Conservation (phyloP, 1,140 invertebrate genomes). For the Oscheius sp. region DNA sequence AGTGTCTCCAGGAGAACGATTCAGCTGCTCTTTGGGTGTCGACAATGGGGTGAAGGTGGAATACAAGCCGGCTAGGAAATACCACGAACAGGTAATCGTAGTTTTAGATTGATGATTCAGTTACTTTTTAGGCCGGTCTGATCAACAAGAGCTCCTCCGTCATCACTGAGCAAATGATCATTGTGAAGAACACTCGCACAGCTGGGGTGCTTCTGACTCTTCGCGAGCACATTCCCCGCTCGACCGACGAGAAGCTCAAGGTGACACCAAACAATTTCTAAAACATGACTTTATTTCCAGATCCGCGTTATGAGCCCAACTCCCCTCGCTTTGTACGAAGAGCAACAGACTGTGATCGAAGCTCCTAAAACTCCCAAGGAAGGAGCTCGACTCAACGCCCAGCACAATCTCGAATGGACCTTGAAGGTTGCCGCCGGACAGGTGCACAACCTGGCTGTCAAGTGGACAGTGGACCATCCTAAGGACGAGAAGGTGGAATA, state of each 20-base stretch:
- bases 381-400: conserved; percentile 52
- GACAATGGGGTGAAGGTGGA: conserved; percentile 61
- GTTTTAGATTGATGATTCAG: neutral
- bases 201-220: conserved; percentile 54
- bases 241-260: conserved; percentile 63
- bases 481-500: conserved; percentile 48
- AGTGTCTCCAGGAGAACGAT: conserved; percentile 61
- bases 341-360: too few relatives aligned
- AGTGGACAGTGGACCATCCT: conserved; percentile 10
- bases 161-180: conserved; percentile 60
- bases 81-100: conserved; percentile 28
- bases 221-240: conserved; percentile 61
- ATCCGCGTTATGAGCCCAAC: too few relatives aligned
- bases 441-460: conserved; percentile 7
- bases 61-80: conserved; percentile 62
- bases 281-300: conserved; percentile 14
- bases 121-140: conserved; percentile 43
- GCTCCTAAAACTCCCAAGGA: too few relatives aligned
- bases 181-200: conserved; percentile 61
- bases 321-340: conserved; percentile 3
- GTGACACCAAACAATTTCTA: conserved; percentile 41
- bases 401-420: conserved; percentile 62
- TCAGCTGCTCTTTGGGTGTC: conserved; percentile 62
- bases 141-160: conserved; percentile 47
- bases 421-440: conserved; percentile 36